Conservation (phyloP, 2,113 vertebrate genomes). For the Atherinomorus stipes region DNA sequence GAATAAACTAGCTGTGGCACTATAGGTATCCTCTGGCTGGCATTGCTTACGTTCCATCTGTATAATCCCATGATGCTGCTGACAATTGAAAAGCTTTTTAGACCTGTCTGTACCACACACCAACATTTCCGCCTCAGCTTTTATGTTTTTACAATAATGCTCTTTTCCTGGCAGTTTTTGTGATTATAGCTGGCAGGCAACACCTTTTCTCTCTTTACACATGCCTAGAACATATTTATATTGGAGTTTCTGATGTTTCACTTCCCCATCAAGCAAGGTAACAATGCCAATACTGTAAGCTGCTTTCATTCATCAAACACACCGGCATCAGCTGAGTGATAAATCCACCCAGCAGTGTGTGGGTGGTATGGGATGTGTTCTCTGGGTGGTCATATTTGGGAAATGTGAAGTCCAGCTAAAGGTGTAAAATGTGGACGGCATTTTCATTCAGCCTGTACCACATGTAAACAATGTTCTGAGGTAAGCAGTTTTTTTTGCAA, state of each 20-base stretch:
- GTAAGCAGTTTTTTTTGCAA: slow-evolving; percentile 42
- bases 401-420: slow-evolving; percentile 73
- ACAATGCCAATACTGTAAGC: slow-evolving; percentile 70
- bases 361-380: slow-evolving; percentile 70
- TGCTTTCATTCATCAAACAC: slow-evolving; percentile 62
- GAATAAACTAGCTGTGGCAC: background rate
- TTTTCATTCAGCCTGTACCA: slow-evolving; percentile 62
- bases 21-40: slow-evolving; percentile 19
- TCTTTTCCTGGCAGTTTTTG: slow-evolving; percentile 43
- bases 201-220: slow-evolving; percentile 35
- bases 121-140: slow-evolving; percentile 40
- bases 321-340: slow-evolving; percentile 71
- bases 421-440: slow-evolving; percentile 67
- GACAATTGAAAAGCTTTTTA: slow-evolving; percentile 28
- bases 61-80: slow-evolving; percentile 16
- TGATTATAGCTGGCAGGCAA: slow-evolving; percentile 41
- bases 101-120: slow-evolving; percentile 44
- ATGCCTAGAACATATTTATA: slow-evolving; percentile 55
- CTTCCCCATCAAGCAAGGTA: slow-evolving; percentile 63
- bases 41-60: slow-evolving; percentile 17
- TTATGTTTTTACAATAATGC: slow-evolving; percentile 41
- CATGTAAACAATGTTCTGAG: slow-evolving; percentile 63
- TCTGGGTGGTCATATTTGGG: slow-evolving; percentile 81
- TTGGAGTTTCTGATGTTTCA: slow-evolving; percentile 60
- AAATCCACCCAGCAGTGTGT: slow-evolving; percentile 68